Base-by-base conservation (phyloP, 2,888 invertebrate species). In the Leptinotarsa rubiginosa region DNA sequence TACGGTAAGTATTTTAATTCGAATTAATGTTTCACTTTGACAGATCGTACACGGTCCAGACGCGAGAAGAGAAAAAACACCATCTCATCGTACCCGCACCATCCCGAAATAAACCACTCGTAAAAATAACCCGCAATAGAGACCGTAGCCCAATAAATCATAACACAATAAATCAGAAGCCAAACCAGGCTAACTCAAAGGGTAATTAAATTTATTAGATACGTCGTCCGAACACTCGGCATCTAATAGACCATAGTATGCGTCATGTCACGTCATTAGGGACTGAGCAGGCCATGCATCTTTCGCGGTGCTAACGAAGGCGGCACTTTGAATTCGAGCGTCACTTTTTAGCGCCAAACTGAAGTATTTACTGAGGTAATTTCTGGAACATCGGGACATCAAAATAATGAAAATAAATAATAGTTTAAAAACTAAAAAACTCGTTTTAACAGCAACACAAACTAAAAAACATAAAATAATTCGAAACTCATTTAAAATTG, bases 211-310 rank as follows among this genome's bases (percentile, higher is more conserved):
- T 82, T 82, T 81, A 82, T 82, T 82, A 75, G 81, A 75, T 78
- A 70, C 70, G 84, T 83, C 84, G 82, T 41, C 81, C 80, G 74
- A 75, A 75, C 77, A 76, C 77, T 76, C 74, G 76, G 71, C 75
- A 78, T 82, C 81, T 82, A 82, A 82, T 82, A 80, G 83, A 80
- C 80, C 81, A 80, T 81, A 80, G 83, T 80, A 79, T 80, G 79
- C 81, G 81, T 82, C 83, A 77, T 79, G 81, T 82, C 83, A 77
- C 78, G 81, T 83, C 83, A 81, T 84, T 84, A 84, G 79, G 65
- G 69, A 73, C 72, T 79, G 79, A 82, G 79, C 80, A 79, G 81
- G 80, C 80, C 80, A 81, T 83, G 82, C 77, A 81, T 82, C 82
- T 81, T 76, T 78, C 75, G 75, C 59, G 74, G 81, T 79, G 81